These are phyloP conservation scores for Semnornis frantzii DNA, from an alignment of 2,113 vertebrate genomes.

Conservation along the genomic window DNA sequence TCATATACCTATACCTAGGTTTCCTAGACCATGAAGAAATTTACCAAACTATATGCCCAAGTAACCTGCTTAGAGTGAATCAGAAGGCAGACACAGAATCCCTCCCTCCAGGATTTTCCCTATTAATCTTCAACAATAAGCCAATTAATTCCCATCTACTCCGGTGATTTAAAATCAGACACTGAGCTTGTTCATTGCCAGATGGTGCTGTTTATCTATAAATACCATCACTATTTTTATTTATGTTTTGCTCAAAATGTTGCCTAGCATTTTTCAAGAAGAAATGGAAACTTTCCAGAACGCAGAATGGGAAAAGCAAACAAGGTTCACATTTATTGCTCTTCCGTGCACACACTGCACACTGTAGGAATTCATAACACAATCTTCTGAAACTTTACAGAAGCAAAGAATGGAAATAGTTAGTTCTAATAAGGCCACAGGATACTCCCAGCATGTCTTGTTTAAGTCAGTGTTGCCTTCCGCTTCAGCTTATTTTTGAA, in stretches of 20 bases:
- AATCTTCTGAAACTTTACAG: not conserved
- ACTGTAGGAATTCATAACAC: not conserved
- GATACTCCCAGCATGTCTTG: constrained; percentile 1
- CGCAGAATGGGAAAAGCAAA: not conserved
- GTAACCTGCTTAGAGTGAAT: not conserved
- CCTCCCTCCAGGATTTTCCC: not conserved
- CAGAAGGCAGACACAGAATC: not conserved
- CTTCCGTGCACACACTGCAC: not conserved
- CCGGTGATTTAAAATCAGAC: not conserved
- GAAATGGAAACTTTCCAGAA: not conserved
- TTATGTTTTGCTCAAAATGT: not conserved
- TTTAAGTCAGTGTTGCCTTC: not conserved
- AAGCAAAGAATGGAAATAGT: not conserved
- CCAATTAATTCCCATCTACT: not conserved
- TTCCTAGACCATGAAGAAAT: not conserved
- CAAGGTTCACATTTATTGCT: not conserved
- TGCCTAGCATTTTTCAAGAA: not conserved
- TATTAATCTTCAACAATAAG: not conserved
- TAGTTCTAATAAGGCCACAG: constrained; percentile 5
- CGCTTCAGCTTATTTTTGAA: not conserved
- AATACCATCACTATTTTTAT: not conserved
- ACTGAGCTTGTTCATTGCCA: not conserved
- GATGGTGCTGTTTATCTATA: constrained; percentile 15
- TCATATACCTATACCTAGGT: not conserved
- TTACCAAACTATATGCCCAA: not conserved